A percentile compares a stretch with the other conserved stretches of the same genome.
Evolutionary conservation across 2,888 invertebrate genomes (phyloP).

Genomic region (Lasioglossum leucozonium): DNA sequence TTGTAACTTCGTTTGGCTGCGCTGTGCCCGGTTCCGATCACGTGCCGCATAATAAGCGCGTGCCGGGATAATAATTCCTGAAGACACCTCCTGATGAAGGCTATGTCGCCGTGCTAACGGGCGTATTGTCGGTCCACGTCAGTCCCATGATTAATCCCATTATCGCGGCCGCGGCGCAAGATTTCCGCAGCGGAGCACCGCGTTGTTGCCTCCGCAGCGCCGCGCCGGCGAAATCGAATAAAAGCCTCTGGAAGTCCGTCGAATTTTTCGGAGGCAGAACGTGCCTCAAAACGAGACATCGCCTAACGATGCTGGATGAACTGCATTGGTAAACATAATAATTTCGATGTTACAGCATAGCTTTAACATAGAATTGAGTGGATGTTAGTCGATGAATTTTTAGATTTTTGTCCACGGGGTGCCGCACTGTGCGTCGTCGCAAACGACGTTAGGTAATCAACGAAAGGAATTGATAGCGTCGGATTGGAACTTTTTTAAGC

Average conservation of each 20-base stretch:
- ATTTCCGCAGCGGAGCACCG: background rate
- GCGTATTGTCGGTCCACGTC: conserved; percentile 56
- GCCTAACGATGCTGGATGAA: no score
- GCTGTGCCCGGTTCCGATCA: conserved; percentile 69
- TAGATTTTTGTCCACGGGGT: no score
- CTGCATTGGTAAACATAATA: no score
- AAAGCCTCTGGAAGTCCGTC: background rate
- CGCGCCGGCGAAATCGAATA: background rate
- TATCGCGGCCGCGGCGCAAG: conserved; percentile 41
- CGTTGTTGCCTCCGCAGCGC: no score
- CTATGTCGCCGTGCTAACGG: conserved; percentile 59
- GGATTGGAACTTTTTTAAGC: conserved; percentile 28
- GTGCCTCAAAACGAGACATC: conserved; percentile 25
- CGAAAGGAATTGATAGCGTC: conserved; percentile 3
- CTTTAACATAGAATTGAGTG: no score
- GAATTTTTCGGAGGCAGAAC: conserved; percentile 16
- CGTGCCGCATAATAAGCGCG: conserved; percentile 74
- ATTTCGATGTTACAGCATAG: no score
- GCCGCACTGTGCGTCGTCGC: no score
- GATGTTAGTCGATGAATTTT: no score
- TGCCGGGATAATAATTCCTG: conserved; percentile 72
- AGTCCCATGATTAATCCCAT: conserved; percentile 56
- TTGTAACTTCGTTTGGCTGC: conserved; percentile 69
- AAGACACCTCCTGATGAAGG: conserved; percentile 73
- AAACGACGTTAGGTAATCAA: conserved; percentile 32